These are phyloP conservation scores for Zhengitettix transpicula DNA, from an alignment of 2,888 invertebrate species.

Conservation along the genomic window DNA sequence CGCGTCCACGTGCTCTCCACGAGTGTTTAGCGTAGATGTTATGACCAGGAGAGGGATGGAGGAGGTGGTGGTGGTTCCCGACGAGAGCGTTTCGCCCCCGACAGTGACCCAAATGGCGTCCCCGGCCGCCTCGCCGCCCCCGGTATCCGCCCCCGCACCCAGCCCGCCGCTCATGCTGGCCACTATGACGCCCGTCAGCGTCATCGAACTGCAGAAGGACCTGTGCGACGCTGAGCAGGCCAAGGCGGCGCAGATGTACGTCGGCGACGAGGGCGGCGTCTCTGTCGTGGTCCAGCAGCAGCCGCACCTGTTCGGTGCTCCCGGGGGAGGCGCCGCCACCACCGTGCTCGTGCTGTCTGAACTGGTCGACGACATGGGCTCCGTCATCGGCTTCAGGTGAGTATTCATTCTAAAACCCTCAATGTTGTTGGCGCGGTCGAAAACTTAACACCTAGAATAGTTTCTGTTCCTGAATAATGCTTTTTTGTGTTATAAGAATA, in stretches of 20 bases:
- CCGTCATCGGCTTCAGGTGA: slow-evolving; percentile 49
- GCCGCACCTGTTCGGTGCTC: slow-evolving; percentile 17
- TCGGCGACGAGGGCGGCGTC: slow-evolving; percentile 26
- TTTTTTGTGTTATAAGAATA: no score
- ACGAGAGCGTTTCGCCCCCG: slow-evolving; percentile 10
- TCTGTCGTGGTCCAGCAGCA: slow-evolving; percentile 16
- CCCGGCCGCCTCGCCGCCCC: slow-evolving; percentile 23
- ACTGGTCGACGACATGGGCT: slow-evolving; percentile 52
- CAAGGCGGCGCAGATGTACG: slow-evolving; percentile 31
- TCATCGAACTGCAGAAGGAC: slow-evolving; percentile 52
- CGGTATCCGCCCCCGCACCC: slow-evolving; percentile 32
- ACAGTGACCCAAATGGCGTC: slow-evolving; percentile 33
- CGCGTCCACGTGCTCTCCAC: slow-evolving; percentile 1
- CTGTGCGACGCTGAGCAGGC: slow-evolving; percentile 36
- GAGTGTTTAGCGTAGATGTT: background rate
- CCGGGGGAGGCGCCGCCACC: slow-evolving; percentile 23
- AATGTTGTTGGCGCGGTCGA: background rate
- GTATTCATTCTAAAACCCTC: background rate
- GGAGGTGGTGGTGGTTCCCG: slow-evolving; percentile 3
- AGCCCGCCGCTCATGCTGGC: slow-evolving; percentile 60
- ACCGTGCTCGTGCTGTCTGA: slow-evolving; percentile 57
- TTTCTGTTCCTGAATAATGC: no score
- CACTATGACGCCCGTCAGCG: slow-evolving; percentile 77
- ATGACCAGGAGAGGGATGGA: slow-evolving; percentile 6
- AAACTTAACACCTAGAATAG: no score